phyloP scores from a whole-genome alignment of 2,113 vertebrate genomes.

The Vanacampus margaritifer region DNA sequence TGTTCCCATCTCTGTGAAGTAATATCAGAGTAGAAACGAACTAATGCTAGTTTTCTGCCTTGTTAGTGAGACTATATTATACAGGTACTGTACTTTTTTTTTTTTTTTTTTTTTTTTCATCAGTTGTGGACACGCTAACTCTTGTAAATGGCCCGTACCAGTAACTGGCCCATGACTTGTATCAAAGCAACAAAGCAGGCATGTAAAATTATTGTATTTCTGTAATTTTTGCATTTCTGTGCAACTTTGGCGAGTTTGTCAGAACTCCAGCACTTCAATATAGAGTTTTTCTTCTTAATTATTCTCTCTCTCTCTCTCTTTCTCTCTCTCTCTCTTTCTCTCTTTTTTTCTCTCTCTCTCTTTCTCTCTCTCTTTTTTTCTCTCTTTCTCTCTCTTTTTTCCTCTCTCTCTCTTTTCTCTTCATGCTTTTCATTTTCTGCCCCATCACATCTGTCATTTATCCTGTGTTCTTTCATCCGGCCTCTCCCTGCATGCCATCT shows the following conservation, averaged over 20 bases:
- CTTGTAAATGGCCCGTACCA: not conserved
- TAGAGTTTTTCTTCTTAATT: not conserved
- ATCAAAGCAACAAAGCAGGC: not conserved
- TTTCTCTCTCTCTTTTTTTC: too few relatives aligned
- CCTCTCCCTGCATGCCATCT: not conserved
- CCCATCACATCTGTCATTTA: conserved; percentile 16
- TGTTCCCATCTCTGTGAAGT: too few relatives aligned
- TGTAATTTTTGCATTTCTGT: not conserved
- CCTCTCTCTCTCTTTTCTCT: not conserved
- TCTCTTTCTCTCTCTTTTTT: too few relatives aligned
- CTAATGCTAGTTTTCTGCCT: too few relatives aligned
- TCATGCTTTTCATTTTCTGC: conserved; percentile 8
- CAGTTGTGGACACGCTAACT: not conserved
- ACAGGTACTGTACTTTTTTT: too few relatives aligned
- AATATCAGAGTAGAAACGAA: too few relatives aligned
- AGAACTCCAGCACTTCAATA: conserved; percentile 1
- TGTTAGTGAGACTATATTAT: too few relatives aligned
- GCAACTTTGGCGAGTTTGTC: not conserved
- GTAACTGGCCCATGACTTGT: not conserved
- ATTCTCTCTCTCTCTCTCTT: not conserved
- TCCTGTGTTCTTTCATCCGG: conserved; percentile 8
- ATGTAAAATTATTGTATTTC: not conserved
- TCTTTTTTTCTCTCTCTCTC: too few relatives aligned
- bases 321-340: too few relatives aligned
- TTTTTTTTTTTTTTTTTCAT: not conserved